Percentiles rank a stretch among this genome's conserved stretches.
phyloP scores from a whole-genome alignment of 2,797 vertebrate species.

The Paedocypris micromegethes region DNA sequence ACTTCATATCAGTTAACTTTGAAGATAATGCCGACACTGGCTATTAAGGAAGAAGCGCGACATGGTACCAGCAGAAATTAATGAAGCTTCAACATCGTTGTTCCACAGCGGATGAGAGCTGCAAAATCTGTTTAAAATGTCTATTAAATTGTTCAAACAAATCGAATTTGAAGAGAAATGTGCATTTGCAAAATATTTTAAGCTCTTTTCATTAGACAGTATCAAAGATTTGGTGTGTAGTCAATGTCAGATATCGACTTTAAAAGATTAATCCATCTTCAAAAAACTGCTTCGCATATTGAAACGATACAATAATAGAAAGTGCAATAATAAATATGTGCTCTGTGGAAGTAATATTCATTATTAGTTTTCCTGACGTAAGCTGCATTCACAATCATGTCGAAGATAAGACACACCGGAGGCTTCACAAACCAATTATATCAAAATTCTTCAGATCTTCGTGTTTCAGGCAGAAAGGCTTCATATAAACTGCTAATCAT shows the following conservation, averaged over 20 bases:
- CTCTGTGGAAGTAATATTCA: constrained; percentile 1
- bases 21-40: constrained; percentile 24
- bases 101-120: constrained; percentile 8
- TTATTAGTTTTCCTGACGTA: background rate
- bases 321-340: background rate
- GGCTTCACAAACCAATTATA: constrained; percentile 10
- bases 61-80: constrained; percentile 23
- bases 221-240: background rate
- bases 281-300: background rate
- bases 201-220: too few species aligned
- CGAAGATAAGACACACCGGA: background rate
- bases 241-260: background rate
- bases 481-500: constrained; percentile 5
- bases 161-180: too few species aligned
- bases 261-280: background rate
- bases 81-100: constrained; percentile 25
- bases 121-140: too few species aligned
- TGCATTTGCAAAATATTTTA: too few species aligned
- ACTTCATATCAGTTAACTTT: constrained; percentile 36
- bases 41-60: constrained; percentile 25
- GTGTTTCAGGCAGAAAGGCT: background rate
- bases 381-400: background rate
- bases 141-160: too few species aligned
- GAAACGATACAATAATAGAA: background rate
- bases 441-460: background rate